Base-by-base conservation (phyloP, 2,888 invertebrate species). In the Caenorhabditis sp. region DNA sequence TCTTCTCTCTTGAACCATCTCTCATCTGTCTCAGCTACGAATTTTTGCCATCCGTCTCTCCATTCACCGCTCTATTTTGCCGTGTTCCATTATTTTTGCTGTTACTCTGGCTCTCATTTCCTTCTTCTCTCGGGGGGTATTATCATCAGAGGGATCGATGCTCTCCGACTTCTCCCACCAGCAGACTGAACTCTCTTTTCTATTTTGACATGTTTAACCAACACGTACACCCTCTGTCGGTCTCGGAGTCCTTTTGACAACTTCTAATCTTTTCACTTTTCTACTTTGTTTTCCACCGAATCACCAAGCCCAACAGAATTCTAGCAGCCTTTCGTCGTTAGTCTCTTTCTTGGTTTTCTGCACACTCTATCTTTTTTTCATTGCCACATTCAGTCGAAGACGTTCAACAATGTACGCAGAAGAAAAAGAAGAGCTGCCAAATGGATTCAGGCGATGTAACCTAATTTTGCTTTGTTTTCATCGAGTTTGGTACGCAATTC, bases 401-500 rank as follows among this genome's bases (percentile, higher is more conserved):
- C 40, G 65, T 74, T 74, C 74, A 51, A n/a, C 50, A 9, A 32
- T 37, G 56, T 58, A 35, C 58, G 51, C 55, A 74, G 37, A 56
- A 56, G 26, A 51, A 64, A 60, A 58, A 74, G 53, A 76, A 76
- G 76, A 76, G 61, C 67, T 76, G 76, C 76, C 76, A 76, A 76
- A 67, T 76, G 76, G 76, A 76, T 76, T 76, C 68, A 76, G 76
- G 15, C 60, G 74, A 76, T 76, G 76, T 76, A 76, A 76, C 76
- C 67, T 65, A 74, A 74, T 76, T 76, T 51, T 44, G 67, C 76
- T 76, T 76, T 76, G 76, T 76, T 76, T 67, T 76, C 67, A 76
- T 76, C 76, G 51, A 76, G 76, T 76, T 76, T 76, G 76, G 76
- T 76, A 61, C 76, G 61, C 76, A 76, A 76, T 76, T 76, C 76